Evolutionary conservation across 1,140 invertebrate genomes (phyloP).

Genomic region (Trichonephila clavipes): DNA sequence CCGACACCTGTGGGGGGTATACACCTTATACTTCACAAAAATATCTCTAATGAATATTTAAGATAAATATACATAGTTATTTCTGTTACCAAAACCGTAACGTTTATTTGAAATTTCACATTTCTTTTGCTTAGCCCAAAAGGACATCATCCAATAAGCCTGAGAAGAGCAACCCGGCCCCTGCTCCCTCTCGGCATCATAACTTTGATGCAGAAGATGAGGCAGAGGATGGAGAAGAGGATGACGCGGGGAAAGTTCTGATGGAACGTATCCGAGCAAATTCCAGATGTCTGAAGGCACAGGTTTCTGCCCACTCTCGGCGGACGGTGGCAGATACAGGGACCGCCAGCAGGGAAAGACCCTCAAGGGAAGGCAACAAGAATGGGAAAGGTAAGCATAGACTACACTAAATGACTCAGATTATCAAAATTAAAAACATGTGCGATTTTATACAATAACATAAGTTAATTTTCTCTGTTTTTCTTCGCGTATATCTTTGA

Average conservation of each 20-base stretch:
- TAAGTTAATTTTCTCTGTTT: background rate
- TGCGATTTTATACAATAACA: too few relatives aligned
- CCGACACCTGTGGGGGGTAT: too few relatives aligned
- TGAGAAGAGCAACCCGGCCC: background rate
- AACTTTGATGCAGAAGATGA: constrained; percentile 54
- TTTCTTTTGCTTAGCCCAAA: background rate
- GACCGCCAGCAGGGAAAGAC: background rate
- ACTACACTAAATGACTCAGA: background rate
- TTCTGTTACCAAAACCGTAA: too few relatives aligned
- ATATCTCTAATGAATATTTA: too few relatives aligned
- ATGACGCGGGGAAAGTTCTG: constrained; percentile 51
- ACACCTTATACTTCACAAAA: too few relatives aligned
- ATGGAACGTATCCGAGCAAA: constrained; percentile 74
- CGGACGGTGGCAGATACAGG: constrained; percentile 9
- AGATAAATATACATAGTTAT: too few relatives aligned
- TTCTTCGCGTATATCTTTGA: background rate
- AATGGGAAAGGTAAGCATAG: background rate
- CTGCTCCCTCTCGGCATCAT: background rate
- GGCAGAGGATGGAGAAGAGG: constrained; percentile 54
- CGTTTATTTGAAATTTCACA: too few relatives aligned
- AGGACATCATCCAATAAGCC: background rate
- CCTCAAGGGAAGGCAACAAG: constrained; percentile 23
- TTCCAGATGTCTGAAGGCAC: constrained; percentile 55
- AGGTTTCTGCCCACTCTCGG: constrained; percentile 26
- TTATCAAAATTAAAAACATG: background rate